Percentiles rank a stretch among this genome's conserved stretches.
These are phyloP conservation scores for Mercenaria mercenaria DNA, from an alignment of 1,140 invertebrate species.

Conservation along the genomic window DNA sequence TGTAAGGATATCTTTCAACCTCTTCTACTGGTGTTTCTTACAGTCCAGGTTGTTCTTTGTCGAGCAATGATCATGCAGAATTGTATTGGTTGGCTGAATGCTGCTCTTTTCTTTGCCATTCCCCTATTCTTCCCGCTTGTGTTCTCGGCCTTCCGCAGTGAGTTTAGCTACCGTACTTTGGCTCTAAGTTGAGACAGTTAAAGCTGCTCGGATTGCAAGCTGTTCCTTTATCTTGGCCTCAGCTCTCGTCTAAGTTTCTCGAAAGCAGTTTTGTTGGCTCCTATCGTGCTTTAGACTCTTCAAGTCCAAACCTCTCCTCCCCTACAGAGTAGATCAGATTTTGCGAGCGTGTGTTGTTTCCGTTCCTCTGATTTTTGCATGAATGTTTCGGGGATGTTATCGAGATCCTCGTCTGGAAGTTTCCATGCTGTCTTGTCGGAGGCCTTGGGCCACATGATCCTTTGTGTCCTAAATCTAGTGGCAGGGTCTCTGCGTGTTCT, in stretches of 20 bases:
- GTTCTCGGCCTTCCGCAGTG: slow-evolving; percentile 43
- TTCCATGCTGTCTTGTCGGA: slow-evolving; percentile 36
- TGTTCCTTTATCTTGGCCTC: not conserved
- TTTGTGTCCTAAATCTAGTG: slow-evolving; percentile 13
- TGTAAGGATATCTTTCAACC: slow-evolving; percentile 36
- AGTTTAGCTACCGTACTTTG: slow-evolving; percentile 31
- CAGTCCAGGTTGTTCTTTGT: slow-evolving; percentile 23
- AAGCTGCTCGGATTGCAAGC: not conserved
- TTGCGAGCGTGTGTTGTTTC: slow-evolving; percentile 24
- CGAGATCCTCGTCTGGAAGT: slow-evolving; percentile 36
- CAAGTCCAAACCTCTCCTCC: slow-evolving; percentile 19
- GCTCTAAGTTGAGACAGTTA: slow-evolving; percentile 30
- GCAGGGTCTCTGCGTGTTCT: not conserved
- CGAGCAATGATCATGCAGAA: slow-evolving; percentile 27
- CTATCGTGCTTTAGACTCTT: not conserved
- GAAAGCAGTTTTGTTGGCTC: not conserved
- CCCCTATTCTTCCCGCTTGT: slow-evolving; percentile 19
- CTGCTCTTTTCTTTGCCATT: slow-evolving; percentile 17
- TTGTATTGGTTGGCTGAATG: slow-evolving; percentile 55
- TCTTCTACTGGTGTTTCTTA: slow-evolving; percentile 29
- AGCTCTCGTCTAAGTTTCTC: slow-evolving; percentile 14
- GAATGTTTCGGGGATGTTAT: slow-evolving; percentile 41
- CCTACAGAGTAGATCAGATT: slow-evolving; percentile 9
- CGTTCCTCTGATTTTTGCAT: slow-evolving; percentile 45
- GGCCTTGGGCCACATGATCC: slow-evolving; percentile 44